Conservation (phyloP, 53 echinoderm and acorn worm species). For the Pentamera pediparva region DNA sequence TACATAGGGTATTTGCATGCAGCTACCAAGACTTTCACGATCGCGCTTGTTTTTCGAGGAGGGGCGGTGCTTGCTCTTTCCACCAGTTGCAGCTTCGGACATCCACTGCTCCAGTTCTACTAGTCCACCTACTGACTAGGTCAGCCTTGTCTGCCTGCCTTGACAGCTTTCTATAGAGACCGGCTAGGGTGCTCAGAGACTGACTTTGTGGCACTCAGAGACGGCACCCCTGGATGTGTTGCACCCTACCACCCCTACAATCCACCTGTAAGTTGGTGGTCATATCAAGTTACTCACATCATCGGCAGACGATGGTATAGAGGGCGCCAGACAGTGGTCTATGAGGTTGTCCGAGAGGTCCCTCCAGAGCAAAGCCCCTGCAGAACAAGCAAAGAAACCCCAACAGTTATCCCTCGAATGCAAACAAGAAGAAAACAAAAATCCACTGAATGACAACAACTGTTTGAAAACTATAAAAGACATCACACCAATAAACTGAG, state of each 20-base stretch:
- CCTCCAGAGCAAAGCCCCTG: constrained; percentile 75
- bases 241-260: neutral
- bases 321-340: constrained; percentile 72
- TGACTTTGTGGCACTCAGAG: neutral
- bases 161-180: neutral
- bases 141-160: too few species aligned
- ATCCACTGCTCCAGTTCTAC: too few species aligned
- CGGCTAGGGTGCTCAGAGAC: too few species aligned
- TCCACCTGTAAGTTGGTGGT: neutral
- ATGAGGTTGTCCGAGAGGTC: constrained; percentile 67
- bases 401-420: neutral
- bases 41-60: too few species aligned
- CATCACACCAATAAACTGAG: too few species aligned
- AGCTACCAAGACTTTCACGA: too few species aligned
- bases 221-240: neutral
- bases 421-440: neutral
- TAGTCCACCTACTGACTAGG: too few species aligned
- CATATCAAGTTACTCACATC: constrained; percentile 44
- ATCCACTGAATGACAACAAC: neutral
- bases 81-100: too few species aligned
- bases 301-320: constrained; percentile 66
- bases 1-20: too few species aligned
- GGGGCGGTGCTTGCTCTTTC: too few species aligned
- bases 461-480: too few species aligned
- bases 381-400: neutral